Conservation (phyloP, 30 jellyfish, hydroid and myxozoan genomes). For the Thelohanellus kitauei region DNA sequence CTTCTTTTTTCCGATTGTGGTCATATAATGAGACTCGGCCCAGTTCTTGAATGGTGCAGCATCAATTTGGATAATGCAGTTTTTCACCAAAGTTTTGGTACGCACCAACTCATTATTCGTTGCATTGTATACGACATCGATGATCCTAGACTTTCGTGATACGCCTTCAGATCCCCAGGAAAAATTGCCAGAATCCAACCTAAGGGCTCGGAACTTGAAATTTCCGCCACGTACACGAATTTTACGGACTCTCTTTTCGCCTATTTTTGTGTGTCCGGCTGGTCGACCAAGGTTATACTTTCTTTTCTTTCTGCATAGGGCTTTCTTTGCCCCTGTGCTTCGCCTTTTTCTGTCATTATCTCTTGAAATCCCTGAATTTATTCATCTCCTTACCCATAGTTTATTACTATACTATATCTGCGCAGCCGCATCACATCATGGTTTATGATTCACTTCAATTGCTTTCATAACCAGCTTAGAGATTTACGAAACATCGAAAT, state of each 20-base stretch:
- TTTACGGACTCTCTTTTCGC: conserved; percentile 29
- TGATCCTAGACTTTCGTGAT: conserved; percentile 31
- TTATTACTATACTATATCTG: no score
- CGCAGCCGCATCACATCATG: no score
- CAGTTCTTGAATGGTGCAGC: conserved; percentile 67
- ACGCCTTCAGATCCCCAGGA: conserved; percentile 87
- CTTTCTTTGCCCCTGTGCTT: conserved; percentile 54
- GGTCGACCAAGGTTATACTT: conserved; percentile 68
- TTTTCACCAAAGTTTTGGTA: conserved; percentile 51
- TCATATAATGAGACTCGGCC: conserved; percentile 2
- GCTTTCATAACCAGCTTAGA: no score
- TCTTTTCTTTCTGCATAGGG: conserved; percentile 32
- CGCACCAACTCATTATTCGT: conserved; percentile 62
- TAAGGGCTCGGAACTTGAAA: conserved; percentile 34
- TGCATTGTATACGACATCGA: conserved; percentile 72
- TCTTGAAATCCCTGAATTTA: conserved; percentile 36
- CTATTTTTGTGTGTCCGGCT: conserved; percentile 64
- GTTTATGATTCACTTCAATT: no score
- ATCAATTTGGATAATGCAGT: conserved; percentile 39
- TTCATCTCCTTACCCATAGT: no score
- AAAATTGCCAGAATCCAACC: conserved; percentile 66
- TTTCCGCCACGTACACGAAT: conserved; percentile 72
- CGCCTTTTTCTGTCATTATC: conserved; percentile 54
- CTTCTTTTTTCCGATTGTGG: background rate
- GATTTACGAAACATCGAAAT: no score